Evolutionary conservation across 2,888 invertebrate genomes (phyloP).

Genomic region (Drosophila borealis): DNA sequence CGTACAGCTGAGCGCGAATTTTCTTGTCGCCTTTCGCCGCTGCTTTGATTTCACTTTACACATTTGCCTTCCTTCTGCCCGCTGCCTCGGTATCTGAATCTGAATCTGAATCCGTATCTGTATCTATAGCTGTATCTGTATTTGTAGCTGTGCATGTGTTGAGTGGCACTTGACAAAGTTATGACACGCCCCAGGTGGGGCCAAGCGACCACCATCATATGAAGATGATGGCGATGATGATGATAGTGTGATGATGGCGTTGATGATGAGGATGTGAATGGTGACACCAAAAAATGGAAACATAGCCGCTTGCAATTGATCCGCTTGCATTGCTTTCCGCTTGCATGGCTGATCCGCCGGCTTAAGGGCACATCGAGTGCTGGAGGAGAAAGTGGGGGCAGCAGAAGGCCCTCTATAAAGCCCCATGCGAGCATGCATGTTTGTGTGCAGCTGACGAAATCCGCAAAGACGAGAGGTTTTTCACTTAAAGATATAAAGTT

Average conservation of each 20-base stretch:
- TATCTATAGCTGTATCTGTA: background rate
- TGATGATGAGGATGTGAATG: constrained; percentile 3
- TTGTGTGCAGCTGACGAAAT: too few species aligned
- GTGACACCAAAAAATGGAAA: constrained; percentile 10
- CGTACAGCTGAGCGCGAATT: constrained; percentile 40
- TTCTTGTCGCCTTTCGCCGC: constrained; percentile 24
- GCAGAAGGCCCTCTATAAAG: too few species aligned
- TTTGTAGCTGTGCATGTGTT: constrained; percentile 39
- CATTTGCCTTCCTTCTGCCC: constrained; percentile 13
- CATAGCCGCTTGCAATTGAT: constrained; percentile 18
- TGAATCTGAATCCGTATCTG: constrained; percentile 6
- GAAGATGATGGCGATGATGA: constrained; percentile 9
- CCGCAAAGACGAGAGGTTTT: too few species aligned
- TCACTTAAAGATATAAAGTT: too few species aligned
- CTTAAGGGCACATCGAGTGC: background rate
- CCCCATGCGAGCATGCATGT: too few species aligned
- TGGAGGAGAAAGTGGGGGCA: too few species aligned
- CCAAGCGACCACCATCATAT: constrained; percentile 19
- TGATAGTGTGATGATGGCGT: background rate
- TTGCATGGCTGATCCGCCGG: constrained; percentile 13
- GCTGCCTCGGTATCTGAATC: background rate
- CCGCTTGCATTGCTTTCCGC: constrained; percentile 19
- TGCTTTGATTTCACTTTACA: constrained; percentile 59
- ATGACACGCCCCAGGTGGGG: constrained; percentile 52
- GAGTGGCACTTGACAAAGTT: constrained; percentile 56